Conservation (phyloP, 2,113 vertebrate genomes). For the Heliornis fulica region DNA sequence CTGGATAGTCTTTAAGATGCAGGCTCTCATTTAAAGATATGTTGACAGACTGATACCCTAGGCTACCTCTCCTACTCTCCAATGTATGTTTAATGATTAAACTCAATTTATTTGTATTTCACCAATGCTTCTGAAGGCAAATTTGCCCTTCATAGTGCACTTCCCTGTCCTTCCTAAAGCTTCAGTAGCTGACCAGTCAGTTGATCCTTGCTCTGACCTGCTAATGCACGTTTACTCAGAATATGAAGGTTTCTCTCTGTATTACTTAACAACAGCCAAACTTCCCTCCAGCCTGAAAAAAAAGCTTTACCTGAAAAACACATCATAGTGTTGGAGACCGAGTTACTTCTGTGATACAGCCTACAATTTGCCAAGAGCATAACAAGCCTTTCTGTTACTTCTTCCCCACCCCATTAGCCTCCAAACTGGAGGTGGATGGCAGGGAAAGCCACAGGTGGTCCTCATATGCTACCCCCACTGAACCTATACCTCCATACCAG, state of each 20-base stretch:
- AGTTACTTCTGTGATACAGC: background rate
- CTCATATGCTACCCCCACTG: background rate
- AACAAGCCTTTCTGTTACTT: background rate
- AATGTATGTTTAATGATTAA: background rate
- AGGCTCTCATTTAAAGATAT: background rate
- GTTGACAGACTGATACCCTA: background rate
- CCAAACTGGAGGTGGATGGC: background rate
- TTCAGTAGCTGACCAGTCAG: background rate
- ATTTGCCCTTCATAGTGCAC: background rate
- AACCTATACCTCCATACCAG: background rate
- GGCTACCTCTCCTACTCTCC: background rate
- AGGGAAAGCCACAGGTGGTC: background rate
- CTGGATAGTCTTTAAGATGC: background rate
- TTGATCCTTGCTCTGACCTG: background rate
- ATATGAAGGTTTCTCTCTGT: background rate
- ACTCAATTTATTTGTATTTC: conserved; percentile 16
- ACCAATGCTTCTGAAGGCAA: background rate
- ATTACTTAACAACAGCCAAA: background rate
- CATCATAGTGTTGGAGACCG: background rate
- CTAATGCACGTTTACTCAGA: background rate
- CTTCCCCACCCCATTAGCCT: background rate
- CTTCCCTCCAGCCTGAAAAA: background rate
- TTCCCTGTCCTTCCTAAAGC: background rate
- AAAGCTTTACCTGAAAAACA: background rate
- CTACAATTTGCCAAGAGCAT: background rate